These are phyloP conservation scores for Bos taurus DNA, from an alignment of 2,113 vertebrate species.

Conservation along the genomic window DNA sequence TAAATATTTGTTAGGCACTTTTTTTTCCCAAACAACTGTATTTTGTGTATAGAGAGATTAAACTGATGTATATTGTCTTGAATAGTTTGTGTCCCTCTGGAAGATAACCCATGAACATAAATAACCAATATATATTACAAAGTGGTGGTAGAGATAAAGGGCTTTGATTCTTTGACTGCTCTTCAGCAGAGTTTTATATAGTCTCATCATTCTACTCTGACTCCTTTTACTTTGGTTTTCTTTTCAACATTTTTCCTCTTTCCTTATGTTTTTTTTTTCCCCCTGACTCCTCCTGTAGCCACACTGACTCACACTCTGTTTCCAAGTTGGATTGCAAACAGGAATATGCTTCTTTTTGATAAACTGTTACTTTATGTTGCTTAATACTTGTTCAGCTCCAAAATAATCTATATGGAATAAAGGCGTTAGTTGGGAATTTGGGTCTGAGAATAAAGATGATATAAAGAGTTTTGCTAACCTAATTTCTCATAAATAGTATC, in stretches of 20 bases:
- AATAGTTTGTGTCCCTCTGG: background rate
- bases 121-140: background rate
- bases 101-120: background rate
- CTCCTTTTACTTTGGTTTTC: background rate
- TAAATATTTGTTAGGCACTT: background rate
- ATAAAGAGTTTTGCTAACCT: background rate
- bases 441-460: background rate
- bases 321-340: background rate
- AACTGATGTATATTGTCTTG: background rate
- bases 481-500: background rate
- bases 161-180: background rate
- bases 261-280: background rate
- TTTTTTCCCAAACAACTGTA: background rate
- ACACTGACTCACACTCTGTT: background rate
- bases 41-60: background rate
- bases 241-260: background rate
- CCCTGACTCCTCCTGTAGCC: background rate
- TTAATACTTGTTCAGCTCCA: background rate
- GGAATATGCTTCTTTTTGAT: background rate
- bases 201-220: background rate
- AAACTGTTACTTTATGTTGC: background rate
- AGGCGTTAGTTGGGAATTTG: background rate
- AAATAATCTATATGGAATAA: background rate
- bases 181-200: background rate
- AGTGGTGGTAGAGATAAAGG: background rate